Evolutionary conservation across 2,888 invertebrate species (phyloP).

Genomic region (Achlya flavicornis): DNA sequence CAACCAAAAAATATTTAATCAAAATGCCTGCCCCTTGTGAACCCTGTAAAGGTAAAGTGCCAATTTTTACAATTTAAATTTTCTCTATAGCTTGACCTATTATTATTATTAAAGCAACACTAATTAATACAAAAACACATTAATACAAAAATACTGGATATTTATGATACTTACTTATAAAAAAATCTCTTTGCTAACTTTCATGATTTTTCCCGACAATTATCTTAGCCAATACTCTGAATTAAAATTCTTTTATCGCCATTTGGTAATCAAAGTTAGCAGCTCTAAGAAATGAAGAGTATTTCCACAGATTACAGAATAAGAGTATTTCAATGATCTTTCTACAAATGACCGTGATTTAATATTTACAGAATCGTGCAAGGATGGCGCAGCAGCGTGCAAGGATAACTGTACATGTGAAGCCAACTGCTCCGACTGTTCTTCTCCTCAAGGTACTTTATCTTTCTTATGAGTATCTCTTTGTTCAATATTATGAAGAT

Average conservation of each 20-base stretch:
- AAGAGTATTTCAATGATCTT: too few species aligned
- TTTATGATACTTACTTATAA: too few species aligned
- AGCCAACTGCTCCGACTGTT: constrained; percentile 61
- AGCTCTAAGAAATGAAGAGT: too few species aligned
- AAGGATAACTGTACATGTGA: constrained; percentile 63
- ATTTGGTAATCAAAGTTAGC: too few species aligned
- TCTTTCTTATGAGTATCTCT: constrained; percentile 5
- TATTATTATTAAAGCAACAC: too few species aligned
- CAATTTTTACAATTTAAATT: constrained; percentile 3
- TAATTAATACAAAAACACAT: too few species aligned
- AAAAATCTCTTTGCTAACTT: too few species aligned
- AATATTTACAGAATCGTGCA: constrained; percentile 61
- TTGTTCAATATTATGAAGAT: constrained; percentile 10
- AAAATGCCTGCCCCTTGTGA: constrained; percentile 84
- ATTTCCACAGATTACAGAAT: too few species aligned
- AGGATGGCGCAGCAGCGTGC: constrained; percentile 58
- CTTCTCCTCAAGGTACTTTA: constrained; percentile 50
- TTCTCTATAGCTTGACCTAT: not conserved
- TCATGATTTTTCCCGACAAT: too few species aligned
- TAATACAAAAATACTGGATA: too few species aligned
- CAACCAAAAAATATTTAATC: constrained; percentile 16
- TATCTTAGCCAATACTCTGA: too few species aligned
- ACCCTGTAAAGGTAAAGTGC: constrained; percentile 79
- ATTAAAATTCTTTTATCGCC: too few species aligned
- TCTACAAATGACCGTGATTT: not conserved